A percentile compares a stretch with the other conserved stretches of the same genome.
Conservation (phyloP, 2,888 invertebrate genomes). For the Mythimna vitellina region DNA sequence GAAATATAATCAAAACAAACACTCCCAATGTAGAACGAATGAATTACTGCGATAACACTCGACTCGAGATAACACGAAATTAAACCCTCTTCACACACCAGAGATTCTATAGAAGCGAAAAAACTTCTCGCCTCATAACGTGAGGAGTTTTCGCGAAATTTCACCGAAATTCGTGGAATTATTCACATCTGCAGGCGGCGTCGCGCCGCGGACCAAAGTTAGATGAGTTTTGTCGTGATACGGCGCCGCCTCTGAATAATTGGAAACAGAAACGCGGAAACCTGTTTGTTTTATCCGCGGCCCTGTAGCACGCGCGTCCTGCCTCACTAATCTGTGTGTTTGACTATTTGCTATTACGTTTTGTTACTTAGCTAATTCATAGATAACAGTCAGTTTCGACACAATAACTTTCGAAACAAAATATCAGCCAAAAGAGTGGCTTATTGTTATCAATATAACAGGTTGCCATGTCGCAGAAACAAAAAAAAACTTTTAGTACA, state of each 20-base stretch:
- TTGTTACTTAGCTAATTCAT: slow-evolving; percentile 5
- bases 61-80: slow-evolving; percentile 61
- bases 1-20: slow-evolving; percentile 61
- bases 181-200: slow-evolving; percentile 72
- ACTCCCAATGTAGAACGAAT: slow-evolving; percentile 45
- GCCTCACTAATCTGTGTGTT: slow-evolving; percentile 40
- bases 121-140: slow-evolving; percentile 64
- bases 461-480: too few species aligned
- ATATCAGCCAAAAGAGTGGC: too few species aligned
- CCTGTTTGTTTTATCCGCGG: slow-evolving; percentile 66
- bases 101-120: slow-evolving; percentile 58
- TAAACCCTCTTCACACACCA: slow-evolving; percentile 61
- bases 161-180: slow-evolving; percentile 66
- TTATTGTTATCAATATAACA: too few species aligned
- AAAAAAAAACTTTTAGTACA: neutral
- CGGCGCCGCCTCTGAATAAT: slow-evolving; percentile 74
- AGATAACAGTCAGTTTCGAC: neutral
- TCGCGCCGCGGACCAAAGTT: slow-evolving; percentile 73
- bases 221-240: slow-evolving; percentile 81
- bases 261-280: slow-evolving; percentile 70
- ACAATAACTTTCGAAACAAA: neutral
- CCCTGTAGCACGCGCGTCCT: slow-evolving; percentile 19
- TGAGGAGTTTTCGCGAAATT: slow-evolving; percentile 65
- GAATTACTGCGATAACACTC: slow-evolving; percentile 56
- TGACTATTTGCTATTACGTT: slow-evolving; percentile 25